Base-by-base conservation (phyloP, 1,140 invertebrate genomes). In the Stegodyphus dumicola region DNA sequence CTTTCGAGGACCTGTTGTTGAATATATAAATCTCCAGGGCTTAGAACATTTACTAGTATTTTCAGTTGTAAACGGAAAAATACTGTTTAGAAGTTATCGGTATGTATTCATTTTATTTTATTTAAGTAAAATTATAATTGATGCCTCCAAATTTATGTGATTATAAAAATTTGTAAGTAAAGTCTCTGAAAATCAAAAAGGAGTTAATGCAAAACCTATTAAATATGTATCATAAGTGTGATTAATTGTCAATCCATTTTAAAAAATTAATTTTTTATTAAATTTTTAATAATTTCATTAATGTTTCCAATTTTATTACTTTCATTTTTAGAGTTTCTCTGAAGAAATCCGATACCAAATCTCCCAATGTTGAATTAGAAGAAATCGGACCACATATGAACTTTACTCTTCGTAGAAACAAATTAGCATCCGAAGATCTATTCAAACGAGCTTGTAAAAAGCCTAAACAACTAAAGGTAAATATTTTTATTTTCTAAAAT, bases 331-430 rank as follows among this genome's bases (percentile, higher is more conserved):
- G 95, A 91, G 93, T 97, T 77, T 86, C 93, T 70, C 89, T 99
- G 10, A 98, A 98, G 90, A 99, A 99, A 90, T 98, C 97, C 87
- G 53, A 54, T 0, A 93, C 93, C 80, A 93, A 93, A 89, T 95
- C 93, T 85, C 98, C 98, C 7, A 93, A 95, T 87, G 94, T 98
- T 86, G 98, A 99, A 92, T 91, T 99, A 17, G 94, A 95, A 90
- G 97, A 99, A 93, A 97, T 98, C 88, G 97, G 97, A 54, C 98
- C 98, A 69, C 94, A 94, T n/a, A 93, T 97, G 87, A 96, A 99
- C 91, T 94, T 99, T 67, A 92, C 92, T 48, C 89, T 99, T 1
- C 93, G 97, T 86, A 92, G 98, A 88, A 95, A 93, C 4, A 96
- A 96, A 91, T 91, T 99, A 60, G 97, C 97, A 1, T 96, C 96